Evolutionary conservation across 2,888 invertebrate species (phyloP).

Genomic region (Eilema sororculum): DNA sequence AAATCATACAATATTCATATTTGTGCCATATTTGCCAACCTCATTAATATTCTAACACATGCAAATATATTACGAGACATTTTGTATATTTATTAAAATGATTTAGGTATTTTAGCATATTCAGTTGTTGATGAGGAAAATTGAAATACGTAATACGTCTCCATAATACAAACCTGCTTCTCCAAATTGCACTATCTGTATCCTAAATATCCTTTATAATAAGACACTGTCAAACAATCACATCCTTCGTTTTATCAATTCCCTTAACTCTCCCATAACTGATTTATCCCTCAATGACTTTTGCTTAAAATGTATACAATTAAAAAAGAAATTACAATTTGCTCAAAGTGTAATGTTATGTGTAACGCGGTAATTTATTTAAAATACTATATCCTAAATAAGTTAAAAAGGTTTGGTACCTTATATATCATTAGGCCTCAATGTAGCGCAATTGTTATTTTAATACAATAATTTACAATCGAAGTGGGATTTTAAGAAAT

Average conservation of each 20-base stretch:
- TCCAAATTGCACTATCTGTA: constrained; percentile 45
- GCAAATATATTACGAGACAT: not conserved
- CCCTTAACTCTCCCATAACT: constrained; percentile 5
- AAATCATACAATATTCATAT: not conserved
- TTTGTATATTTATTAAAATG: not conserved
- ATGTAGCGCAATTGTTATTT: not conserved
- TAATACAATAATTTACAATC: not conserved
- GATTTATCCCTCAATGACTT: not conserved
- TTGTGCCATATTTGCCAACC: constrained; percentile 8
- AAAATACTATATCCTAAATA: not conserved
- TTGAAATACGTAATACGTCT: constrained; percentile 20
- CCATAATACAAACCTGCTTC: constrained; percentile 10
- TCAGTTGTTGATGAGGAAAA: not conserved
- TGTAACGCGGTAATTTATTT: not conserved
- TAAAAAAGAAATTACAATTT: not conserved
- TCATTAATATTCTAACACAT: not conserved
- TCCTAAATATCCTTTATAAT: constrained; percentile 52
- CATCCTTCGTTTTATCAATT: constrained; percentile 47
- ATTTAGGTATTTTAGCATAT: not conserved
- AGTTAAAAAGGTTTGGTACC: not conserved
- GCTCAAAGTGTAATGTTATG: constrained; percentile 1
- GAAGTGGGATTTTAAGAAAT: not conserved
- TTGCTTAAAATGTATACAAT: constrained; percentile 9
- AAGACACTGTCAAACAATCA: constrained; percentile 70
- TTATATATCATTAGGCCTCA: constrained; percentile 32